Evolutionary conservation across 2,113 vertebrate genomes (phyloP), one percentile per base, ranked within the genome.

Genomic region (Bostrychus sinensis): DNA sequence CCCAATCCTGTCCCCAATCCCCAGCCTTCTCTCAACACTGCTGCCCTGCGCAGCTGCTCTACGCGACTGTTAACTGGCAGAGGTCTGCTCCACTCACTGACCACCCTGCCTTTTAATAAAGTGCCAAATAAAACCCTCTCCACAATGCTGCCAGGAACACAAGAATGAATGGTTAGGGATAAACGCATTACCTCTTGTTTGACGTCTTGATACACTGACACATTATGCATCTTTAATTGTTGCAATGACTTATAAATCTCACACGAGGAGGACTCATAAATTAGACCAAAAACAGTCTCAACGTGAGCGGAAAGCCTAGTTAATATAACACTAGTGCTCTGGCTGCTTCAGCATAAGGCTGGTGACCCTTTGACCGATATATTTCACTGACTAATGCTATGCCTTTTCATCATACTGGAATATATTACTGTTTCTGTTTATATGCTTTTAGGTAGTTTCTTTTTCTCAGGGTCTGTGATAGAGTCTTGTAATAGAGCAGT

Each of bases 391-490:
- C 61, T 65, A 81, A 91, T 74, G 81, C 87, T 87, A 91, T 92
- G 91, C 91, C 92, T 93, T 93, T 88, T 81, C 89, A 90, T 89
- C 84, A 83, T 89, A 92, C 87, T 91, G 90, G 89, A 92, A 90
- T 88, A 89, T 88, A 86, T 92, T 89, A 84, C 66, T 78, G 75
- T 88, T 86, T 85, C 23, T 81, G 68, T 85, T 88, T 80, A 83
- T 82, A 71, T 84, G 51, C 75, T 71, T 90, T 84, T 70, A 74
- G 70, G 77, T 84, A 83, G 76, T 88, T 89, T 89, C 74, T 82
- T 86, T 87, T 90, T 91, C 92, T 93, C 92, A 93, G 92, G 92
- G 91, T 92, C 89, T 92, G 86, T 91, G 83, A 90, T 89, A 90
- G 85, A 91, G 78, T 87, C 88, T 88, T 91, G 80, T 89, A 82